Base-by-base conservation (phyloP, 2,113 vertebrate species). In the Tapirus terrestris region DNA sequence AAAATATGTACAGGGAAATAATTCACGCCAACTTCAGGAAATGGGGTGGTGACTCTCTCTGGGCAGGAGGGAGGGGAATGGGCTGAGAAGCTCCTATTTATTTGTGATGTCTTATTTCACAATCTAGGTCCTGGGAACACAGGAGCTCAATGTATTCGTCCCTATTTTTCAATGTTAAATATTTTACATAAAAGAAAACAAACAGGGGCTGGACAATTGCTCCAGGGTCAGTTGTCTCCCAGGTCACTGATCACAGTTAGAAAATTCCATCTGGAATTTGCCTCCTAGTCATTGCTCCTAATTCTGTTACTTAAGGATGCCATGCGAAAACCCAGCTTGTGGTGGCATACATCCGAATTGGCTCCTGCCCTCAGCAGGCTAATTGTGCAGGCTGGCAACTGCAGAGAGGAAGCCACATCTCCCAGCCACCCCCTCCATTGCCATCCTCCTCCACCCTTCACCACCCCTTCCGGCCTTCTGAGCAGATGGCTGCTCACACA, bases 211-310 rank as follows among this genome's bases (percentile, higher is more conserved):
- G 33, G n/a, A 81, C 51, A 33, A 14, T 3, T 79, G 65, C 70
- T 45, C 60, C 10, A 39, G 80, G 53, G 21, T 48, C 75, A 58
- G 3, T 79, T 43, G 18, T 70, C 68, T 84, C 60, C 76, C 20
- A 31, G 60, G 58, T 91, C 48, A 63, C 27, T 21, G 80, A 89
- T 65, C 70, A 60, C 56, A 29, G 45, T 93, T 61, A 68, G 70
- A 85, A 96, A 97, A 82, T 27, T 75, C 27, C 56, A 70, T 20
- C 63, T 56, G 85, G 61, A 81, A 73, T 72, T 75, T 91, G 17
- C 61, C 48, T 81, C 89, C 68, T 16, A 17, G 65, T 13, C 80
- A 2, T 63, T 72, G 72, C 45, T 67, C 80, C 48, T 36, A 36
- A 76, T 86, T 76, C 88, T 93, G n/a, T 31, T 89, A 51, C 70